Evolutionary conservation across 2,113 vertebrate genomes (phyloP), one percentile per base, ranked within the genome.

Genomic region (Rostratula benghalensis): DNA sequence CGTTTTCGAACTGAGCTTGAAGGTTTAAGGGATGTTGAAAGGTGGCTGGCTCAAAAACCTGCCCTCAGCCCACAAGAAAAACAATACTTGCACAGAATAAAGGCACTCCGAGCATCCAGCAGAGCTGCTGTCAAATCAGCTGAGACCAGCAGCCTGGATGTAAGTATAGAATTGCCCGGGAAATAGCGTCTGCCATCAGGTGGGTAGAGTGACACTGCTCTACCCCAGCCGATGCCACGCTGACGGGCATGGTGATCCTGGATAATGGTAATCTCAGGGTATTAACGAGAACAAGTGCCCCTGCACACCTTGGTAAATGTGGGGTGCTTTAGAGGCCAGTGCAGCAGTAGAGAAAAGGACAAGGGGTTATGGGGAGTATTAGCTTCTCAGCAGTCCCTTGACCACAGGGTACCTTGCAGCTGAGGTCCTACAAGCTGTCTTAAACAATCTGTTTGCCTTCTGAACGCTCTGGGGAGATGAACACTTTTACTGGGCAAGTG

Each of bases 21-120:
- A 15, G 61, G 90, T 3, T 31, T 92, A 2, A 89, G 74, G 5
- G 35, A 94, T 10, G 0, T 69, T 6, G 33, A 70, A 39, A 89
- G 8, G 39, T 97, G 97, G 97, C 82, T 97, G 41, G 18, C 16
- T 6, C 83, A 93, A 10, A 97, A 97, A 43, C 46, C 88, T 43
- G n/a, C 8, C 24, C 30, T 45, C 51, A 95, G 70, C 1, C 6
- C 6, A 3, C 87, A 45, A 3, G 97, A 97, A 46, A 4, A 39
- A 56, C 94, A 50, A 46, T 54, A 60, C 63, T 27, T 76, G 24
- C 2, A 22, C 6, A 30, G 9, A 41, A 53, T 89, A 51, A 45
- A 3, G 13, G 8, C 57, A 30, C 5, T 28, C 23, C n/a, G 13
- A 1, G 24, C 37, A 13, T 23, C 19, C 5, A 35, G 60, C 8